Conservation (phyloP, 2,797 vertebrate genomes). For the Alosa sapidissima region DNA sequence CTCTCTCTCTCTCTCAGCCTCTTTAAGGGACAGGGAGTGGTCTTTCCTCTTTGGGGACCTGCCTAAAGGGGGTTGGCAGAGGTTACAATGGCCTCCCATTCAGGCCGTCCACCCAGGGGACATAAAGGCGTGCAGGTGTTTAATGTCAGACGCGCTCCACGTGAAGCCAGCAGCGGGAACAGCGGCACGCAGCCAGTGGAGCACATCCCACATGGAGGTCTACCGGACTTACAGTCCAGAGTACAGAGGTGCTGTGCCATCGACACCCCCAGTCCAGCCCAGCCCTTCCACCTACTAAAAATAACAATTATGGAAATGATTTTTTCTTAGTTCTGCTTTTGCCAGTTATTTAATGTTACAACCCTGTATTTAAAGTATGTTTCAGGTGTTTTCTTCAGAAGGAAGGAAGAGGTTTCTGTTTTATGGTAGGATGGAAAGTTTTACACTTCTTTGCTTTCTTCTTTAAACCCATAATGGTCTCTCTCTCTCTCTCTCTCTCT, state of each 20-base stretch:
- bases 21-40: conserved; percentile 60
- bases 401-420: background rate
- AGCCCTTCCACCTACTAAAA: background rate
- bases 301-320: background rate
- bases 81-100: conserved; percentile 67
- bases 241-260: background rate
- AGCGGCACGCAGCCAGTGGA: background rate
- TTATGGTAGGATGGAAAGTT: background rate
- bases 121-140: conserved; percentile 79
- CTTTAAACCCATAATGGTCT: background rate
- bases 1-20: conserved; percentile 43
- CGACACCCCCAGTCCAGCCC: background rate
- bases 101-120: conserved; percentile 66
- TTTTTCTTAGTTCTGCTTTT: background rate
- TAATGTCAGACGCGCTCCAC: conserved; percentile 70
- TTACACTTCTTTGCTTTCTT: background rate
- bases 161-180: conserved; percentile 60
- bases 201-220: background rate
- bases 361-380: background rate
- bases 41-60: conserved; percentile 73
- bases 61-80: conserved; percentile 56
- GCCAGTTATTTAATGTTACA: background rate
- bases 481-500: too few relatives aligned
- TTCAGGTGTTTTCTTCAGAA: background rate
- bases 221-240: background rate